Percentiles rank a stretch among this genome's conserved stretches.
Evolutionary conservation across 2,797 vertebrate genomes (phyloP).

Genomic region (Sarcoramphus papa): DNA sequence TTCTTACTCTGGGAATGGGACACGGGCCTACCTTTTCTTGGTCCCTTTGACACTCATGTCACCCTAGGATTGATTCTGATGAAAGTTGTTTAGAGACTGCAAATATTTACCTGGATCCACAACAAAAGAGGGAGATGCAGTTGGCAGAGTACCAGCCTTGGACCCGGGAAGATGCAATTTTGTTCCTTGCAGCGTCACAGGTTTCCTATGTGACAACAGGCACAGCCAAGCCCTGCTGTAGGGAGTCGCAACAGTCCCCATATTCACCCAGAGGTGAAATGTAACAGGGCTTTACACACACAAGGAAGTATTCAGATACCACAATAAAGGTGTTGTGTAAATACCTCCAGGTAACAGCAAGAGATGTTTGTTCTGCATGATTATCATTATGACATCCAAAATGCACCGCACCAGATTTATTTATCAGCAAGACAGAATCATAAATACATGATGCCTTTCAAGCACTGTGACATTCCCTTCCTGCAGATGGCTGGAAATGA

Average conservation of each 20-base stretch:
- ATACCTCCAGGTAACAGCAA: background rate
- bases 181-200: background rate
- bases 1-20: background rate
- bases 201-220: background rate
- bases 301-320: background rate
- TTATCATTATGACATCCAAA: background rate
- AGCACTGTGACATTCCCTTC: slow-evolving; percentile 40
- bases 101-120: background rate
- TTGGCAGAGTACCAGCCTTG: background rate
- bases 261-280: background rate
- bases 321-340: background rate
- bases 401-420: background rate
- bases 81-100: background rate
- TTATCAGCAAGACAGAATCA: background rate
- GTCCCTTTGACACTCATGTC: background rate
- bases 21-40: background rate
- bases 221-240: background rate
- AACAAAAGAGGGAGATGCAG: background rate
- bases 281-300: background rate
- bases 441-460: slow-evolving; percentile 19
- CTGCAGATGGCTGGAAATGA: slow-evolving; percentile 66
- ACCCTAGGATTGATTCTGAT: background rate
- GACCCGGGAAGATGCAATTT: background rate
- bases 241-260: background rate
- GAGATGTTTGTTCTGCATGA: background rate